These are phyloP conservation scores for Eilema depressum DNA, from an alignment of 2,888 invertebrate genomes.

Conservation along the genomic window DNA sequence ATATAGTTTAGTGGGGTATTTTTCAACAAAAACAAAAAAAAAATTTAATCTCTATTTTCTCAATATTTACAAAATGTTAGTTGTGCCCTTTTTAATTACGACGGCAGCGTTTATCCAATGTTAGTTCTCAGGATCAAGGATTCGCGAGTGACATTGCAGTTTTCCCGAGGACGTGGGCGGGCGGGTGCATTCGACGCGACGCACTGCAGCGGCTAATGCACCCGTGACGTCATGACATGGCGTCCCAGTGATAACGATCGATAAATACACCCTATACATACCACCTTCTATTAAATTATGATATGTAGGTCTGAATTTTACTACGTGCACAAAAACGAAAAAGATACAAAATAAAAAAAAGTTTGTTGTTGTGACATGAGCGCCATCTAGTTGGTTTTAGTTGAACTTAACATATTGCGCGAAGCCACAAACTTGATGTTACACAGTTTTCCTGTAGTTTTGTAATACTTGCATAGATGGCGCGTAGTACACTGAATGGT, in stretches of 20 bases:
- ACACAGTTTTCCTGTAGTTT: conserved; percentile 16
- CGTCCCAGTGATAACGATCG: conserved; percentile 58
- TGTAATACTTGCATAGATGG: conserved; percentile 36
- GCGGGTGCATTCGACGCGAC: conserved; percentile 59
- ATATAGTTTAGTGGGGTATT: too few relatives aligned
- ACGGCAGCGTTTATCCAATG: conserved; percentile 19
- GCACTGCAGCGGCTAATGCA: conserved; percentile 72
- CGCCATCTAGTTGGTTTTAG: conserved; percentile 22
- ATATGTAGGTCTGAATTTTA: neutral
- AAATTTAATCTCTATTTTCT: too few relatives aligned
- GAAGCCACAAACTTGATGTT: conserved; percentile 1
- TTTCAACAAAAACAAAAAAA: too few relatives aligned
- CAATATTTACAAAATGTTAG: too few relatives aligned
- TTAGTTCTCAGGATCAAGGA: conserved; percentile 63
- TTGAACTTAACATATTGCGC: conserved; percentile 16
- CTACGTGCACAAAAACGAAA: neutral
- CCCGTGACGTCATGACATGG: conserved; percentile 69
- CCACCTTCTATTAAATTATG: neutral
- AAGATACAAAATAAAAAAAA: neutral
- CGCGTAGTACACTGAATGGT: conserved; percentile 15
- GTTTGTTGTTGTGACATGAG: neutral
- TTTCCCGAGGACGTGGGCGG: conserved; percentile 64
- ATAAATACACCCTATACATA: conserved; percentile 21
- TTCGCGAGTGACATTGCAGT: conserved; percentile 63
- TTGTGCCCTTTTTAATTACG: too few relatives aligned